Percentiles rank a stretch among this genome's conserved stretches.
Evolutionary conservation across 2,113 vertebrate species (phyloP).

Genomic region (Neolamprologus sp.): DNA sequence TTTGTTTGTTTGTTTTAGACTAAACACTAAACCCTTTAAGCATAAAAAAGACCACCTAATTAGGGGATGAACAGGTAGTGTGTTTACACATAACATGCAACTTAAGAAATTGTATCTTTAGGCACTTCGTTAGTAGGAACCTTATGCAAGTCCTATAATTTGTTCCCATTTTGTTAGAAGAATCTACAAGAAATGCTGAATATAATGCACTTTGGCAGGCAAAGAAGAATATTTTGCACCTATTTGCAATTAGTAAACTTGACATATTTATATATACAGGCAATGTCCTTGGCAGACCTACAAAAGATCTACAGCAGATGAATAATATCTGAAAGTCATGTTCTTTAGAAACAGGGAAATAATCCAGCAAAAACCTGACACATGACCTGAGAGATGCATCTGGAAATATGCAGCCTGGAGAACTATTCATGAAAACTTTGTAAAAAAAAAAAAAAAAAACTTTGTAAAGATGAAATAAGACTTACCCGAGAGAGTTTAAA

Average conservation of each 20-base stretch:
- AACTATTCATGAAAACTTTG: neutral
- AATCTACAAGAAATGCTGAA: neutral
- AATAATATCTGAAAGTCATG: neutral
- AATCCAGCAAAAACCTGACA: neutral
- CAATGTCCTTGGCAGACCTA: neutral
- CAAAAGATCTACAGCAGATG: neutral
- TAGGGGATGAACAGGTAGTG: neutral
- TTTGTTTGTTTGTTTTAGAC: neutral
- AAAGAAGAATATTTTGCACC: neutral
- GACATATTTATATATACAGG: neutral
- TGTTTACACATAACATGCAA: neutral
- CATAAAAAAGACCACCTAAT: neutral
- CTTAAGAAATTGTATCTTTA: neutral
- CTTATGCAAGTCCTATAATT: accelerated
- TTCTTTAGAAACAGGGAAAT: neutral
- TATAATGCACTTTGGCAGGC: neutral
- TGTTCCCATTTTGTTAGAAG: neutral
- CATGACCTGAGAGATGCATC: neutral
- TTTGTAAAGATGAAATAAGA: neutral
- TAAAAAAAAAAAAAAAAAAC: too few species aligned
- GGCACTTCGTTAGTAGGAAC: neutral
- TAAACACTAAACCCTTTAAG: neutral
- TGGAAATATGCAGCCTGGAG: neutral
- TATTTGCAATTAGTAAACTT: neutral
- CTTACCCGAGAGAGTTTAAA: neutral